These are phyloP conservation scores for Drosophila kepulauana DNA, from an alignment of 1,140 invertebrate genomes.

Conservation along the genomic window DNA sequence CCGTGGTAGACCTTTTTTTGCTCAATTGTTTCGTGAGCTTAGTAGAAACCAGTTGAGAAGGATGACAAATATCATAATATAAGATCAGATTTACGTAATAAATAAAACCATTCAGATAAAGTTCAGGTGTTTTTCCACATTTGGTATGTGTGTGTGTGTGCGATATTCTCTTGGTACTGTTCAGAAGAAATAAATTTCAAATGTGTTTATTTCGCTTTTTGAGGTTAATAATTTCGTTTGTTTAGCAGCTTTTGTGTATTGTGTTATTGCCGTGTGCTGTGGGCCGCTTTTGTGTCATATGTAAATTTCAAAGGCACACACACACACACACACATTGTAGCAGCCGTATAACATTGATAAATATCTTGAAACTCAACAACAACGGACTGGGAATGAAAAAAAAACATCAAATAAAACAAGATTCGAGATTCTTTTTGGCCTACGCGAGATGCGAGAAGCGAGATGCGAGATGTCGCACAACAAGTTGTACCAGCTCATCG, in stretches of 20 bases:
- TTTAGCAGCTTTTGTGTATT: conserved; percentile 48
- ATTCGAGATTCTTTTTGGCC: conserved; percentile 58
- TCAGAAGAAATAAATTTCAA: conserved; percentile 22
- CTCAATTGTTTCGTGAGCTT: too few relatives aligned
- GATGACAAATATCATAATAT: conserved; percentile 6
- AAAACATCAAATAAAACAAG: conserved; percentile 51
- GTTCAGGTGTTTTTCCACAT: conserved; percentile 33
- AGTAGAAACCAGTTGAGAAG: conserved; percentile 14
- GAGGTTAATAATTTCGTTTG: conserved; percentile 66
- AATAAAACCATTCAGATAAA: conserved; percentile 18
- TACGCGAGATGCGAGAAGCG: conserved; percentile 30
- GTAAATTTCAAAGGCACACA: conserved; percentile 60
- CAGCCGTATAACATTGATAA: conserved; percentile 45
- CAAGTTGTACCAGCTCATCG: conserved; percentile 76
- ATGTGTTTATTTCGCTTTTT: conserved; percentile 40
- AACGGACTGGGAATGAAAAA: conserved; percentile 16
- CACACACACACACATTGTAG: conserved; percentile 27
- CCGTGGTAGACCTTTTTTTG: too few relatives aligned
- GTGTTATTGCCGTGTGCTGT: conserved; percentile 34
- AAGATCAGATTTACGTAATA: conserved; percentile 6
- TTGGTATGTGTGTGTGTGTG: conserved; percentile 1
- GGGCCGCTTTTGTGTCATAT: conserved; percentile 62
- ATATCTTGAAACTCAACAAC: conserved; percentile 25
- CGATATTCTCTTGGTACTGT: conserved; percentile 1
- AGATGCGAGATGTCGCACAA: conserved; percentile 45